Base-by-base conservation (phyloP, 2,113 vertebrate species). In the Hypocryptadius cinnamomeus region DNA sequence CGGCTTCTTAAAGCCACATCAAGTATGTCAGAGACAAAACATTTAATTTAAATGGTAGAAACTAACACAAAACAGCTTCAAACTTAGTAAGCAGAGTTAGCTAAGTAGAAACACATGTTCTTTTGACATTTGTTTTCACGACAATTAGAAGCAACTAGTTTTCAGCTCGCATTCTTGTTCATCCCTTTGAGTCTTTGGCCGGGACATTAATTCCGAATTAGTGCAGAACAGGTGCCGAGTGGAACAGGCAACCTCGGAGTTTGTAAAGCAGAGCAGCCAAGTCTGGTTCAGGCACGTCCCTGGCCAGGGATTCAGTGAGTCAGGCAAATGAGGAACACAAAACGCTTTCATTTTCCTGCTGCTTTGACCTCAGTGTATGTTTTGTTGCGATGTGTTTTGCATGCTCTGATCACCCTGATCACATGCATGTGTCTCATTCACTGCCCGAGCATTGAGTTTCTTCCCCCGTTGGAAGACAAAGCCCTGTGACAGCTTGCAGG, bases 11-110 rank as follows among this genome's bases (percentile, higher is more conserved):
- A 95, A 96, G 94, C 96, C 96, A 97, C 96, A 97, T 93, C 90
- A 95, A 97, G 91, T 92, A 91, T 87, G 87, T 68, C 93, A 96
- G 57, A 93, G 91, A 97, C 96, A 97, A 97, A 96, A 97, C 88
- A 90, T 84, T 96, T 95, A 80, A 79, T 96, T 95, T 95, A 96
- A 97, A 96, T 85, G 82, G 92, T 92, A 94, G 89, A 96, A 96
- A 97, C 78, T 90, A 96, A 97, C 90, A 85, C 80, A 96, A 93
- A 95, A 83, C 96, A 97, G 96, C 95, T 93, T 89, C 96, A 81
- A 90, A 96, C 85, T 83, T 76, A 90, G 87, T 91, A 76, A 95
- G 88, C 86, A 87, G 94, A 85, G 91, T 88, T n/a, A 35, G 89
- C 66, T 94, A 97, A 96, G 73, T 15, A 92, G 90, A 96, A 96